Evolutionary conservation across 2,113 vertebrate genomes (phyloP), one percentile per base, ranked within the genome.

Genomic region (Anolis sagrei): DNA sequence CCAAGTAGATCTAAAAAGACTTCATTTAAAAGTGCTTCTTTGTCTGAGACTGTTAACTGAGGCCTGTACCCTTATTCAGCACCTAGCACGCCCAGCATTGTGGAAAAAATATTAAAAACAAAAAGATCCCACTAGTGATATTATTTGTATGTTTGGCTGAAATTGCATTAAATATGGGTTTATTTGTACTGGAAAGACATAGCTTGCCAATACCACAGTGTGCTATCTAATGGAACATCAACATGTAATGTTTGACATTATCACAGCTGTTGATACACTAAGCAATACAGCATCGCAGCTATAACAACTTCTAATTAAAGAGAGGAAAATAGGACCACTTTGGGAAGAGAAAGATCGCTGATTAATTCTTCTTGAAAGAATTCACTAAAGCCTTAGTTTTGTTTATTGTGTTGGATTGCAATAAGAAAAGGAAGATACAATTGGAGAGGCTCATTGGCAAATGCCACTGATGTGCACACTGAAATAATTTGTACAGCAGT

Each of bases 171-270:
- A 69, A 27, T 49, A 49, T 32, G 21, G 68, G 4, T 29, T 44
- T 85, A 72, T 70, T 32, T 72, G 9, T 72, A 39, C 18, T 62
- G 34, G 27, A 32, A 36, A 61, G 49, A 25, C 19, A 6, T 62
- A 78, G 13, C 21, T 25, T 72, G 76, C 49, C 16, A 48, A 51
- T 34, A 34, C 23, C 44, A 34, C 18, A 83, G 18, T 25, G 32
- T 58, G 25, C 19, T 81, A 64, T 48, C 9, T 11, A 49, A 36
- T 78, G 70, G 19, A 25, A 74, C 29, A 58, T 23, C 39, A 13
- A 25, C 34, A 83, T 62, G 49, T 74, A 79, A 79, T 64, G 34
- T 73, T 54, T 73, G 14, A 68, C 34, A 76, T 62, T n/a, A 76
- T 34, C 62, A 76, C 51, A 66, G 25, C 44, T 51, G n/a, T 51